A percentile compares a stretch with the other conserved stretches of the same genome.
Evolutionary conservation across 2,888 invertebrate species (phyloP).

Genomic region (Notocelia uddmanniana): DNA sequence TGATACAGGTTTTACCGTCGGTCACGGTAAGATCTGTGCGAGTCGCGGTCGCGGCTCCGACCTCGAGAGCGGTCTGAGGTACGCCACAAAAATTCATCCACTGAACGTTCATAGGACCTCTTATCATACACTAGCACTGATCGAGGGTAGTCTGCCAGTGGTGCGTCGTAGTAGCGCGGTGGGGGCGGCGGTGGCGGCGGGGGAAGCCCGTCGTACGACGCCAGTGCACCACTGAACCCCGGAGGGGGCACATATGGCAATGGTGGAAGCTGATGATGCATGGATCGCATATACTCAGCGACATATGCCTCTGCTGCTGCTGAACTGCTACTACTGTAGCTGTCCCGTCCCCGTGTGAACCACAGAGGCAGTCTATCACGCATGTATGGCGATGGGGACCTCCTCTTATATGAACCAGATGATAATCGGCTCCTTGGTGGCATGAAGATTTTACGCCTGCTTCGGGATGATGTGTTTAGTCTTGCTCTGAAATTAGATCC

Average conservation of each 20-base stretch:
- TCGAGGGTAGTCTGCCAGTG: constrained; percentile 91
- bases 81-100: constrained; percentile 94
- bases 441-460: constrained; percentile 87
- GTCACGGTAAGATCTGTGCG: constrained; percentile 86
- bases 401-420: constrained; percentile 81
- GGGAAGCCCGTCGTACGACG: constrained; percentile 87
- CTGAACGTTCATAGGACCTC: constrained; percentile 94
- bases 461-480: constrained; percentile 78
- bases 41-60: constrained; percentile 85
- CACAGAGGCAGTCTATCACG: constrained; percentile 87
- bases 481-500: constrained; percentile 82
- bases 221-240: constrained; percentile 79
- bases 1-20: constrained; percentile 79
- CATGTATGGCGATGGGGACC: constrained; percentile 86
- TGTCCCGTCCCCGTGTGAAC: constrained; percentile 85
- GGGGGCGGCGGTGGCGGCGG: constrained; percentile 90
- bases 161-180: constrained; percentile 88
- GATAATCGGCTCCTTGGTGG: constrained; percentile 88
- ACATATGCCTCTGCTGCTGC: constrained; percentile 94
- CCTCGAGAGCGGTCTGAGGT: constrained; percentile 89
- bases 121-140: constrained; percentile 89
- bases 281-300: constrained; percentile 95
- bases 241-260: constrained; percentile 91
- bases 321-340: constrained; percentile 74
- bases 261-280: constrained; percentile 94